A percentile compares a stretch with the other conserved stretches of the same genome.
These are phyloP conservation scores for Microcebus jonahi DNA, from an alignment of 2,113 vertebrate species.

Conservation along the genomic window DNA sequence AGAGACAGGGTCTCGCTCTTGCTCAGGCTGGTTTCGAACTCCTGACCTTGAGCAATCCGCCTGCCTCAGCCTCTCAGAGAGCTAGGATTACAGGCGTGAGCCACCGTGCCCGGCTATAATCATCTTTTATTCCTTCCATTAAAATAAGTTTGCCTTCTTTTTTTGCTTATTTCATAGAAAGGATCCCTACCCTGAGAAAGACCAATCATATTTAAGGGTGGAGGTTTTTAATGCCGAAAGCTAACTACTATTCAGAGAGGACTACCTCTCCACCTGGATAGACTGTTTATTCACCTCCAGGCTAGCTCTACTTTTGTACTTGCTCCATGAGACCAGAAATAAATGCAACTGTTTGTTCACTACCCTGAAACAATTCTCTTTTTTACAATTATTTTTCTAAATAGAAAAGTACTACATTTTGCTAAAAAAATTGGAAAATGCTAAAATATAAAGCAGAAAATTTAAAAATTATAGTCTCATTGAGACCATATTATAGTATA, in stretches of 20 bases:
- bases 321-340: slow-evolving; percentile 12
- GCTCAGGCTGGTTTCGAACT: no score
- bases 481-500: slow-evolving; percentile 21
- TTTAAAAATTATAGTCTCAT: not conserved
- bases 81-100: no score
- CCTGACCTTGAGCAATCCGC: no score
- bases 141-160: slow-evolving; percentile 45
- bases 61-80: no score
- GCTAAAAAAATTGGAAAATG: not conserved
- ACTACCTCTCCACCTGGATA: not conserved
- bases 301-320: not conserved
- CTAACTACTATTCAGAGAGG: not conserved
- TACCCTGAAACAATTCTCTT: slow-evolving; percentile 38
- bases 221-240: slow-evolving; percentile 65
- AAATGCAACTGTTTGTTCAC: not conserved
- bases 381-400: slow-evolving; percentile 24
- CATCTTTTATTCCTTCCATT: slow-evolving; percentile 32
- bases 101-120: not conserved
- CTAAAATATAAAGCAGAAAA: slow-evolving; percentile 24
- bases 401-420: slow-evolving; percentile 12
- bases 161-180: slow-evolving; percentile 57
- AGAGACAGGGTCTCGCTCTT: no score
- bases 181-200: slow-evolving; percentile 58
- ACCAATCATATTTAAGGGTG: slow-evolving; percentile 64
- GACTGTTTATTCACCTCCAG: slow-evolving; percentile 24